Base-by-base conservation (phyloP, 2,113 vertebrate species). In the Tragelaphus strepsiceros region DNA sequence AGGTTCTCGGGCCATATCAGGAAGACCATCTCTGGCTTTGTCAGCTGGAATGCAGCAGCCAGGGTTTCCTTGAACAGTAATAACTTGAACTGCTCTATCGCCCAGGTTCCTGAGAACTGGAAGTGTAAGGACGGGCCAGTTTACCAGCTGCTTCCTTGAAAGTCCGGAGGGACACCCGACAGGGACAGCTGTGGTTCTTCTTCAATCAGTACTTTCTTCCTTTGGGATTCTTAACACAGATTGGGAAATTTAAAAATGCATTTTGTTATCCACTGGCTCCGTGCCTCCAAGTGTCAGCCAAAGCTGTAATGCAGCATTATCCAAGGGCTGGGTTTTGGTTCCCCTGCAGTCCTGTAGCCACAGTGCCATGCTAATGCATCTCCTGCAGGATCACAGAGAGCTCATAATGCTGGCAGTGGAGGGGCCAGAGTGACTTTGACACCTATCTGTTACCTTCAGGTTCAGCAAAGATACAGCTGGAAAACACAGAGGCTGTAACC, bases 381-480 rank as follows among this genome's bases (percentile, higher is more conserved):
- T 96, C 97, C 92, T 85, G 96, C 98, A 97, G 51, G 71, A 95
- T 97, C 97, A 98, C 96, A 98, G 97, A 98, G 96, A 97, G 39
- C 91, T 92, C 92, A n/a, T 95, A 97, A 98, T 96, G 97, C 93
- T 59, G 97, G 82, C 96, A 91, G 56, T 91, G 96, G 49, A 98
- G 94, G 95, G 93, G 84, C 78, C 95, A 90, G 97, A 96, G 96
- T 98, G 97, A 97, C 97, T 98, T 98, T 98, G 97, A 97, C 97
- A 98, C 96, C 90, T 96, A 96, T 96, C 96, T 98, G 97, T 95
- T 98, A 98, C 90, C 97, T 98, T 97, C 98, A 97, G 98, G 98
- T 97, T 98, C 98, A 98, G 97, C 94, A 94, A 98, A 89, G 92
- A 98, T 91, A 82, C 90, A 97, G 98, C 98, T 98, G 98, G 94